Percentiles rank a stretch among this genome's conserved stretches.
phyloP scores from a whole-genome alignment of 1,140 invertebrate species.

The Penaeus japonicus region DNA sequence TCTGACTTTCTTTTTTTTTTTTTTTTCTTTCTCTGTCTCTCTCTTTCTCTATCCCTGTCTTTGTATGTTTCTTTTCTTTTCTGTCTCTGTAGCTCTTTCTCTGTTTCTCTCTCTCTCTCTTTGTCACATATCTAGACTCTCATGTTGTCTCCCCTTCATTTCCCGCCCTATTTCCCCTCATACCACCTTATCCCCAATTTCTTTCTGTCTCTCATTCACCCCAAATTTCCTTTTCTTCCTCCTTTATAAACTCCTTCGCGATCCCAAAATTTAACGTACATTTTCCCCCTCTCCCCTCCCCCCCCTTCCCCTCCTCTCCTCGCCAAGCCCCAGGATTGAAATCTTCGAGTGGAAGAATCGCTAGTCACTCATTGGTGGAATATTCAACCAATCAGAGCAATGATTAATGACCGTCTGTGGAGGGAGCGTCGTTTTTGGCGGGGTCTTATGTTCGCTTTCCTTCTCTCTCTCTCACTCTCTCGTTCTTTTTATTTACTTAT shows the following conservation, averaged over 20 bases:
- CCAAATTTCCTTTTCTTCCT: background rate
- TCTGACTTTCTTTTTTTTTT: no score
- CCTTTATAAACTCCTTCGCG: background rate
- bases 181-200: background rate
- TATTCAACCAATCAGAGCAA: slow-evolving; percentile 50
- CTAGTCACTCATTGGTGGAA: slow-evolving; percentile 53
- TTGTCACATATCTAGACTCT: background rate
- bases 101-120: no score
- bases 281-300: background rate
- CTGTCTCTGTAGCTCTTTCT: no score
- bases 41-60: no score
- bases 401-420: slow-evolving; percentile 47
- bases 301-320: background rate
- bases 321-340: slow-evolving; percentile 27
- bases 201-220: no score
- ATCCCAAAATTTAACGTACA: background rate
- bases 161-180: background rate
- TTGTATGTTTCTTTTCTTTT: no score
- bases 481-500: background rate
- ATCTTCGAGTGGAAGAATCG: slow-evolving; percentile 44
- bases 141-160: background rate
- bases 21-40: no score
- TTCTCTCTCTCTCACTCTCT: background rate
- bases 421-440: background rate
- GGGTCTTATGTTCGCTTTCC: background rate